These are phyloP conservation scores for Lota lota DNA, from an alignment of 2,113 vertebrate species.

Conservation along the genomic window DNA sequence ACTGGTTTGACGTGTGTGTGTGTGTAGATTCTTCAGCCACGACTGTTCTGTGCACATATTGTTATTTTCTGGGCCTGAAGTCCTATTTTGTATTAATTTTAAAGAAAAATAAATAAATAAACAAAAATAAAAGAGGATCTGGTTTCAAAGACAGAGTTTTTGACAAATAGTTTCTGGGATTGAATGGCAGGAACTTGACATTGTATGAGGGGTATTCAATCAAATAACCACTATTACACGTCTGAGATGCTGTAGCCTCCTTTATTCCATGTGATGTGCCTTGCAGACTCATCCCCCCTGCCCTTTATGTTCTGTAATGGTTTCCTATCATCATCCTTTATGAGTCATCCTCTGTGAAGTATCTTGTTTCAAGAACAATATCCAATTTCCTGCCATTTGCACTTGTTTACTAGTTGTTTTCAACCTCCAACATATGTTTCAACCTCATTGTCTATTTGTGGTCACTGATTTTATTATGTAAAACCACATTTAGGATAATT, in stretches of 20 bases:
- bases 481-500: neutral
- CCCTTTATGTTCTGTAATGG: neutral
- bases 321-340: neutral
- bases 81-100: conserved; percentile 38
- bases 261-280: conserved; percentile 32
- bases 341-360: too few relatives aligned
- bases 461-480: neutral
- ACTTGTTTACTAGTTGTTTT: neutral
- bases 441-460: neutral
- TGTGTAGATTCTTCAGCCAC: neutral
- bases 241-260: neutral
- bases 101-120: conserved; percentile 21
- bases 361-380: too few relatives aligned
- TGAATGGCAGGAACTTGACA: neutral
- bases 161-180: conserved; percentile 10
- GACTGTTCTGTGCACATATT: conserved; percentile 6
- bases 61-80: conserved; percentile 26
- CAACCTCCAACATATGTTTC: neutral
- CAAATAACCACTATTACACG: neutral
- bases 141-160: conserved; percentile 29
- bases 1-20: conserved; percentile 27
- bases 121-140: conserved; percentile 11
- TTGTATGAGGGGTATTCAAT: neutral
- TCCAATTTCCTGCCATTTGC: too few relatives aligned
- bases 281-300: conserved; percentile 16